Evolutionary conservation across 2,113 vertebrate species (phyloP).

Genomic region (Phaethornis superciliosus): DNA sequence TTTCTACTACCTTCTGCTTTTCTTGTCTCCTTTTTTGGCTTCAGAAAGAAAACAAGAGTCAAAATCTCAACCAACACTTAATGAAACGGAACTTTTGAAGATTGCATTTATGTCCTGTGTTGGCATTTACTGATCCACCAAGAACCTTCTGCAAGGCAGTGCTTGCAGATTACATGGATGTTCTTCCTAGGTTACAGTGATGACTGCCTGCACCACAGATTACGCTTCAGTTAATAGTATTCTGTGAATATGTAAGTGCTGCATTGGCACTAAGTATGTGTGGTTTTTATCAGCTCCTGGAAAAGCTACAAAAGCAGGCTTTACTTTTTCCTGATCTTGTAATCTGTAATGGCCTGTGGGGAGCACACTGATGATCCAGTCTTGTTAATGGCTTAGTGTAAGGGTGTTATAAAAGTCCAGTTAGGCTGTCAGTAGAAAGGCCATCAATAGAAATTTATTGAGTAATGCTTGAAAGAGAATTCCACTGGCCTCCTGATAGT

Average conservation of each 20-base stretch:
- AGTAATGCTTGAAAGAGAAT: background rate
- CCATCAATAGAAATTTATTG: slow-evolving; percentile 27
- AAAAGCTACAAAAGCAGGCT: background rate
- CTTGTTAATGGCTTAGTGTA: slow-evolving; percentile 15
- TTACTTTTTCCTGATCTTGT: background rate
- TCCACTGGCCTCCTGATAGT: background rate
- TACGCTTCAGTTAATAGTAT: background rate
- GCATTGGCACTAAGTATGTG: background rate
- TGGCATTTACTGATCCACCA: background rate
- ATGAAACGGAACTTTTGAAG: background rate
- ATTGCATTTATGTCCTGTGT: background rate
- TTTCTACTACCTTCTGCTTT: background rate
- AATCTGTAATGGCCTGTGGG: background rate
- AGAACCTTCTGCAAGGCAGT: background rate
- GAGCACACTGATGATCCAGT: background rate
- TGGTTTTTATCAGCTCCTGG: background rate
- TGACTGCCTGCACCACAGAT: background rate
- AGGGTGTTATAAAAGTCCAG: slow-evolving; percentile 25
- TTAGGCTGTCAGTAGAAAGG: slow-evolving; percentile 19
- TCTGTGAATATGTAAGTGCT: background rate
- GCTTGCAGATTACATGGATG: background rate
- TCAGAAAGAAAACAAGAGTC: background rate
- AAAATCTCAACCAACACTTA: background rate
- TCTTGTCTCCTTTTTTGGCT: background rate
- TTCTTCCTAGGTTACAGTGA: background rate